Evolutionary conservation across 2,797 vertebrate genomes (phyloP), one percentile per base, ranked within the genome.

Genomic region (Acipenser oxyrinchus): DNA sequence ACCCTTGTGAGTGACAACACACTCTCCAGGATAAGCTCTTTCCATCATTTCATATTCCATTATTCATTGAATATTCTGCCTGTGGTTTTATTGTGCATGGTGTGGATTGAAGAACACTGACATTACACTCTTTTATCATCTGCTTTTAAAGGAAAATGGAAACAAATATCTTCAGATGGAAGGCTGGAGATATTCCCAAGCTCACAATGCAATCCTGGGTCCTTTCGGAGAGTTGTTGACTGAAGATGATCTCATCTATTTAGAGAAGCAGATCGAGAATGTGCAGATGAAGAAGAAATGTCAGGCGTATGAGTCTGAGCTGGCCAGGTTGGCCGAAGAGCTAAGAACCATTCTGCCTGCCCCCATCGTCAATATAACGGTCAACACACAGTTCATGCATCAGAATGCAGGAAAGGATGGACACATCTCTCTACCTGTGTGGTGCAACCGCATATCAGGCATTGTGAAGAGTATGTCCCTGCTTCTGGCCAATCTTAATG

Each of bases 221-320:
- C 96, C 96, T 48, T 98, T 91, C 13, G 95, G 96, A 67, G 96
- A 98, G 81, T 87, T 99, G 77, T 84, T 99, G 74, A 94, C 93
- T 0, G 94, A 98, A 78, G 88, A 92, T 0, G 96, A 98, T 82
- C 89, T 98, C 64, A 77, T 89, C 69, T 91, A 94, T 73, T 78
- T 98, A 84, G 96, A 99, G 83, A 82, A 88, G 82, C 93, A 95
- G 75, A 94, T 95, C 66, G 85, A 91, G 58, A 90, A 82, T 58
- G 89, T 97, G 69, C 90, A 93, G 65, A 85, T 94, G 81, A 88
- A 90, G 70, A 89, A 81, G 74, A 89, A 91, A 78, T 92, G 90
- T n/a, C 89, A 90, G 68, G 89, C 88, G 66, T 95, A 95, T 2
- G 90, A 94, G 79, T 79, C 85, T 69, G 91, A 97, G 86, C 85